Evolutionary conservation across 2,888 invertebrate species (phyloP), one percentile per base, ranked within the genome.

Genomic region (Papilio gigon): DNA sequence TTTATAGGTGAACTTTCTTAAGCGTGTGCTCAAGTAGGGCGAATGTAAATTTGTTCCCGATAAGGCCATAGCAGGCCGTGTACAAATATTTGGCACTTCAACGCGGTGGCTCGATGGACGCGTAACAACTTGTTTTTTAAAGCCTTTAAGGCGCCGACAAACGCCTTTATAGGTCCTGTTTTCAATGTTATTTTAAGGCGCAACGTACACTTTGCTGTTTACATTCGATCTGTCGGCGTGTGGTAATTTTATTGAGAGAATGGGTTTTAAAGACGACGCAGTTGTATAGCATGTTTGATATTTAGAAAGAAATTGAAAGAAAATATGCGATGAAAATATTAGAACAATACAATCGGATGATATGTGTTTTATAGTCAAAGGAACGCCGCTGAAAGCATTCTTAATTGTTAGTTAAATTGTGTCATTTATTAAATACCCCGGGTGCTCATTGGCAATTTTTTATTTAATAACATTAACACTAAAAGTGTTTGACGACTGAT

Each of bases 151-250:
- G 80, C 80, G 78, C 77, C 73, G 71, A 58, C 64, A 73, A 75
- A 72, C 73, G 70, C 75, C 75, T 75, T 78, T 76, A 75, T 75
- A 76, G 77, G 73, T 75, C 71, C 71, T 56, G 65, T 53, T 47
- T 44, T 42, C 73, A 66, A 76, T 87, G 82, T 86, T 86, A 80
- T 86, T 81, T 62, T 80, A 82, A 83, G 79, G 77, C 76, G 75
- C 76, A 75, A 75, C 78, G 76, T 78, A 80, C 76, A 80, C 78
- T 73, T 67, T 65, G 70, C 70, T 88, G 88, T 88, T 88, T 86
- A 78, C 77, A 70, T 88, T 87, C 84, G 80, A 87, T 88, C 85
- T 80, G 71, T 62, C 64, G 58, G 14, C 14, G 69, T 70, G 77
- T 74, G 72, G 74, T 71, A 74, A 75, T 75, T 74, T 71, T 68